Base-by-base conservation (phyloP, 2,888 invertebrate species). In the Athetis lepigone region DNA sequence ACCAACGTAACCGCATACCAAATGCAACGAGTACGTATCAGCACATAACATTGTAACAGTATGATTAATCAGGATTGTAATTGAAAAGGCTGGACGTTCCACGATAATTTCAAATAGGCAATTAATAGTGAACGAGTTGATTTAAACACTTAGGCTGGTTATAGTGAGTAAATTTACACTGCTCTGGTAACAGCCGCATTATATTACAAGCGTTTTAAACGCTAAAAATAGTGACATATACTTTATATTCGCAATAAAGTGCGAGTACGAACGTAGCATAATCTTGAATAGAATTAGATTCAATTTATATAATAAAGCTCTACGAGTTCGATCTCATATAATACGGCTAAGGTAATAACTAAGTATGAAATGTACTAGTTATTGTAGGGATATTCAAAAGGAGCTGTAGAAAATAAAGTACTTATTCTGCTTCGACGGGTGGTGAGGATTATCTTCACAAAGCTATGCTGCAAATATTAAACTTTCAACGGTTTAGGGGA, bases 1-100 rank as follows among this genome's bases (percentile, higher is more conserved):
- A 90, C 81, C 79, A 77, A 76, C 81, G 82, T 84, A 72, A 80
- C 78, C 80, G 77, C 82, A 82, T 79, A 85, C 79, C 63, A 77
- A 82, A 80, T 78, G 79, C 80, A 80, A 73, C 70, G 18, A 43
- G 23, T 50, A 67, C 59, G 60, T 60, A 77, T 74, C 72, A 66
- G 68, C 75, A 76, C 63, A 61, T 58, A n/a, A n/a, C n/a, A 52
- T 55, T 67, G 29, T 57, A 39, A 27, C 50, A 47, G 49, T 47
- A 51, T 68, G 25, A 60, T 67, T 67, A 76, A 75, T 59, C 65
- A 47, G 33, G 27, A 47, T 37, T 47, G 13, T 37, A 59, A 59
- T 52, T 52, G 13, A 51, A 67, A 59, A 36, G n/a, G 40, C 40
- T 36, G n/a, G 1, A 56, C n/a, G 36, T 25, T 36, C 23, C 13